A percentile compares a stretch with the other conserved stretches of the same genome.
Conservation (phyloP, 92 coral and sea anemone genomes). For the Anthopleura xanthogrammica region DNA sequence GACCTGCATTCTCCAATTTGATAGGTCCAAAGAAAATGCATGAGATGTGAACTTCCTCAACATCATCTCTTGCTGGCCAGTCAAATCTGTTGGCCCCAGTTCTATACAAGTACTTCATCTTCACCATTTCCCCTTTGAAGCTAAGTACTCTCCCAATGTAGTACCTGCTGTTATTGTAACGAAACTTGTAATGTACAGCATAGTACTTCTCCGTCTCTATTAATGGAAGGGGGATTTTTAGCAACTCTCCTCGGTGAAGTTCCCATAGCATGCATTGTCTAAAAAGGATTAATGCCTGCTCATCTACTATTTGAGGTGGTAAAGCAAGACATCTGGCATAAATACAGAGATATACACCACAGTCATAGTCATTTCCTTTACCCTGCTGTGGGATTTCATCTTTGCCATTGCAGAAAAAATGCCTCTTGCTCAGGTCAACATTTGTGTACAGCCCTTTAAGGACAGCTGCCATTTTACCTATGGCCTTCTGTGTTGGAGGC, state of each 20-base stretch:
- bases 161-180: slow-evolving; percentile 12
- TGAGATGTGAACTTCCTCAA: slow-evolving; percentile 11
- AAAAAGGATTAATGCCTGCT: slow-evolving; percentile 23
- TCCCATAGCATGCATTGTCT: slow-evolving; percentile 35
- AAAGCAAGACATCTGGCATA: slow-evolving; percentile 40
- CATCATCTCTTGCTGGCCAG: slow-evolving; percentile 15
- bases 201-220: slow-evolving; percentile 38
- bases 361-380: slow-evolving; percentile 34
- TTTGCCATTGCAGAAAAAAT: slow-evolving; percentile 34
- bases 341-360: slow-evolving; percentile 25
- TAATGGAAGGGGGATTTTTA: slow-evolving; percentile 33
- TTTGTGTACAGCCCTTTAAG: slow-evolving; percentile 13
- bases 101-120: slow-evolving; percentile 14
- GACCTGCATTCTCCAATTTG: slow-evolving; percentile 12
- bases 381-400: slow-evolving; percentile 41
- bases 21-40: slow-evolving; percentile 25
- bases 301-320: slow-evolving; percentile 35
- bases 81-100: slow-evolving; percentile 20
- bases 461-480: slow-evolving; percentile 19
- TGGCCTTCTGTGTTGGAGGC: slow-evolving; percentile 33
- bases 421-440: slow-evolving; percentile 18
- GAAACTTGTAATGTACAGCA: slow-evolving; percentile 32
- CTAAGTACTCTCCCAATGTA: slow-evolving; percentile 8
- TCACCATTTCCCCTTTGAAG: slow-evolving; percentile 15
- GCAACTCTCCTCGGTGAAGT: slow-evolving; percentile 29